Base-by-base conservation (phyloP, 2,797 vertebrate species). In the Synanceia verrucosa region DNA sequence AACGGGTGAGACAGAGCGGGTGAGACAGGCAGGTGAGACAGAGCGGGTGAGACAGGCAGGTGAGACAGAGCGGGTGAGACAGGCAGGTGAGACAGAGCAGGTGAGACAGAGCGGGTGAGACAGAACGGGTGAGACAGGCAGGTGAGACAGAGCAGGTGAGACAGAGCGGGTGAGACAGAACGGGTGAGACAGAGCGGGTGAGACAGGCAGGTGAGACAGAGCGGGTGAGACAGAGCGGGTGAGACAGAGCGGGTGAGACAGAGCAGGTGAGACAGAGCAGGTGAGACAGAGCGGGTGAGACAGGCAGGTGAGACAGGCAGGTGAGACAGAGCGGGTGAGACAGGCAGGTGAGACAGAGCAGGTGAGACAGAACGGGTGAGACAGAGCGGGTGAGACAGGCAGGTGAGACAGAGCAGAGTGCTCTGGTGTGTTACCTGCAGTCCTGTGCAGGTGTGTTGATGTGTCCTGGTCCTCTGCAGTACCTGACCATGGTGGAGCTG, bases 401-500 rank as follows among this genome's bases (percentile, higher is more conserved):
- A n/a, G n/a, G n/a, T 31, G 29, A 31, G 29, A 5, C 36, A 2
- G n/a, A n/a, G 1, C 6, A 6, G 14, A 36, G 34, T 36, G 12
- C 34, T 36, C 34, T 36, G 34, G 34, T 36, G 34, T 14, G n/a
- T 37, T 9, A 0, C 36, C 36, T 37, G 21, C 8, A 12, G 10
- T 47, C 19, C 39, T 18, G 19, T 23, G 3, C 55, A 7, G 36
- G 55, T 41, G 55, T 26, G 34, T 29, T 43, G 51, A 53, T 21
- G 31, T 59, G 56, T 26, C 4, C 14, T 67, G 10, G 6, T 60
- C 31, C 46, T 76, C 24, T 72, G 6, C 86, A 99, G 97, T 99
- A 97, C 70, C 91, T 97, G 73, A 96, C 95, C 77, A 94, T 98
- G 95, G 91, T 99, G 70, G 96, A 98, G 69, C 85, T 96, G 23